A percentile compares a stretch with the other conserved stretches of the same genome.
These are phyloP conservation scores for Siderastrea radians DNA, from an alignment of 92 coral and sea anemone genomes.

Conservation along the genomic window DNA sequence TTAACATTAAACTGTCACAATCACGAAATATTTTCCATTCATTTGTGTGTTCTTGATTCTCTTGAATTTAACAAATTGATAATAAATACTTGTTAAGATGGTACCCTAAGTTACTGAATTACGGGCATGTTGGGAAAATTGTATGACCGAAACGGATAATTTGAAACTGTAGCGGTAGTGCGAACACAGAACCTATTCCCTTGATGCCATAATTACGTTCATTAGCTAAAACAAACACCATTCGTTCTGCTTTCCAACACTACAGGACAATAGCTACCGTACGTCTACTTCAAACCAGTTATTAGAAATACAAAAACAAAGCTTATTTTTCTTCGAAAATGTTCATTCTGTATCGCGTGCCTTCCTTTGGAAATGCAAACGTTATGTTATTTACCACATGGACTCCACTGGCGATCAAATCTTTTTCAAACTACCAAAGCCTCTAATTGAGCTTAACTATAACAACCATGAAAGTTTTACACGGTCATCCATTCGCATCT, in stretches of 20 bases:
- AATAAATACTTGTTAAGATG: not conserved
- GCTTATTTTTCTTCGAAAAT: not conserved
- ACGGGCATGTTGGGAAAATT: not conserved
- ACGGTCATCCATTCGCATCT: not conserved
- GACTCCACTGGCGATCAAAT: not conserved
- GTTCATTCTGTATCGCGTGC: not conserved
- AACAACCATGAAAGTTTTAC: not conserved
- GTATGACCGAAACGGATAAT: not conserved
- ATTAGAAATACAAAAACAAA: not conserved
- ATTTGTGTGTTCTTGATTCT: not conserved
- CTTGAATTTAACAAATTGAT: not conserved
- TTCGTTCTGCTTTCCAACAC: not conserved
- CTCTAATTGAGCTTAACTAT: not conserved
- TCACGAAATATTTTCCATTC: not conserved
- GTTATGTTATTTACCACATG: not conserved
- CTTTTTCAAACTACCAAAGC: not conserved
- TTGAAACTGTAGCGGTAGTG: no score
- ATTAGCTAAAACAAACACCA: conserved; percentile 1
- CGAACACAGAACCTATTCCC: not conserved
- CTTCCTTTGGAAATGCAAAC: not conserved
- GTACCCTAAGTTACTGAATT: not conserved
- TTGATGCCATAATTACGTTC: not conserved
- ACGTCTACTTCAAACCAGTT: not conserved
- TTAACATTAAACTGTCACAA: no score
- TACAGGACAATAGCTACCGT: not conserved